These are phyloP conservation scores for Oplegnathus fasciatus DNA, from an alignment of 2,113 vertebrate genomes.

Conservation along the genomic window DNA sequence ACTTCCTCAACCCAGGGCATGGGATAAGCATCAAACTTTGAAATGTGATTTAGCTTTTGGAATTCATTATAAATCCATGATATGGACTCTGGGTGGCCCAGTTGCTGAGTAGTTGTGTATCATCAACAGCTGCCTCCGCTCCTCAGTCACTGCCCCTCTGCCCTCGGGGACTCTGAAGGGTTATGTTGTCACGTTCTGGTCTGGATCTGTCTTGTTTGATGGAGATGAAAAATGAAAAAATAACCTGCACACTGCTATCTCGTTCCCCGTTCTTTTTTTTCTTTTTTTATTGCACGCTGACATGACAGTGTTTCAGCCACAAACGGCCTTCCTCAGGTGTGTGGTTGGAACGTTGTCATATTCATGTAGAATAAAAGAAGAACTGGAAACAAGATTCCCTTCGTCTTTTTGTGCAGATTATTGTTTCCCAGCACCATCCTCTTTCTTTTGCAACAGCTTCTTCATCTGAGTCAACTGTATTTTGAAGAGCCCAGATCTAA, in stretches of 20 bases:
- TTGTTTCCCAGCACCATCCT: not conserved
- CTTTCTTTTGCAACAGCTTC: conserved; percentile 4
- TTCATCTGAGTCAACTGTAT: conserved; percentile 1
- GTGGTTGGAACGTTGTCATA: not conserved
- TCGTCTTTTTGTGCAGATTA: not conserved
- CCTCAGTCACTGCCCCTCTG: conserved; percentile 1
- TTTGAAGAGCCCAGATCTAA: not conserved
- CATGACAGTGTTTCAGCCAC: not conserved
- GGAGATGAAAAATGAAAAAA: not conserved
- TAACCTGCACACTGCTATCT: not conserved
- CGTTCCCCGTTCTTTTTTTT: not conserved
- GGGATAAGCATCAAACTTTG: conserved; percentile 27
- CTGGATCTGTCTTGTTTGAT: conserved; percentile 12
- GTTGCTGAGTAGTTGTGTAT: conserved; percentile 32
- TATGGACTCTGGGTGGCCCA: conserved; percentile 43
- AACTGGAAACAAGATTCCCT: too few relatives aligned
- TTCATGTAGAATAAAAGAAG: not conserved
- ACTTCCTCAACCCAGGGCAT: conserved; percentile 18
- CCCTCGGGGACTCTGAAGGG: not conserved
- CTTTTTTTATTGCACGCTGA: not conserved
- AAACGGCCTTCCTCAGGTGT: not conserved
- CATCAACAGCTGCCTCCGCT: conserved; percentile 23
- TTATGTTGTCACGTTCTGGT: conserved; percentile 12
- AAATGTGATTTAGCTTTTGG: conserved; percentile 43
- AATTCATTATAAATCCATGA: conserved; percentile 28